phyloP scores from a whole-genome alignment of 2,797 vertebrate genomes.

The Avahi laniger region DNA sequence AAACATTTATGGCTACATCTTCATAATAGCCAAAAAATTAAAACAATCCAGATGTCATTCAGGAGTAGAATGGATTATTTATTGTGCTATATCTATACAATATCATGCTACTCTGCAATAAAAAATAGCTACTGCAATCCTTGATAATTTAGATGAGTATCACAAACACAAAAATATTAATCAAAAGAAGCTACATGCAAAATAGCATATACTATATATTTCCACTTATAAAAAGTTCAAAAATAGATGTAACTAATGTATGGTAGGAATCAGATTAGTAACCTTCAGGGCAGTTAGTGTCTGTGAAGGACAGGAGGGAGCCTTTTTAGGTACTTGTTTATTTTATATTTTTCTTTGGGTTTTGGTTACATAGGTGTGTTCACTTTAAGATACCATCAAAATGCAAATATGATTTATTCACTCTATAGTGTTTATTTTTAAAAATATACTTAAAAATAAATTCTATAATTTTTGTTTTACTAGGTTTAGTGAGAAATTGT shows the following conservation, averaged over 20 bases:
- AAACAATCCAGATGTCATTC: background rate
- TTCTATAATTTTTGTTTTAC: background rate
- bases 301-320: background rate
- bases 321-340: background rate
- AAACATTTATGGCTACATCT: background rate
- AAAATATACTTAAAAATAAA: background rate
- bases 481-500: background rate
- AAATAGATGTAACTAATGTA: background rate
- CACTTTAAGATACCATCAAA: background rate
- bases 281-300: background rate
- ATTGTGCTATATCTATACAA: background rate
- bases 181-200: background rate
- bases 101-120: background rate
- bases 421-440: background rate
- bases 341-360: background rate
- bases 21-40: background rate
- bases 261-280: background rate
- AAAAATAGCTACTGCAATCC: background rate
- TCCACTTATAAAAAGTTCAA: background rate
- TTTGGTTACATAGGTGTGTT: background rate
- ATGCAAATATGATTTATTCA: background rate
- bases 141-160: background rate
- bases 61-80: background rate
- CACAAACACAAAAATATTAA: background rate
- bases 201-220: background rate